Conservation (phyloP, 2,113 vertebrate species). For the Alligator mississippiensis region DNA sequence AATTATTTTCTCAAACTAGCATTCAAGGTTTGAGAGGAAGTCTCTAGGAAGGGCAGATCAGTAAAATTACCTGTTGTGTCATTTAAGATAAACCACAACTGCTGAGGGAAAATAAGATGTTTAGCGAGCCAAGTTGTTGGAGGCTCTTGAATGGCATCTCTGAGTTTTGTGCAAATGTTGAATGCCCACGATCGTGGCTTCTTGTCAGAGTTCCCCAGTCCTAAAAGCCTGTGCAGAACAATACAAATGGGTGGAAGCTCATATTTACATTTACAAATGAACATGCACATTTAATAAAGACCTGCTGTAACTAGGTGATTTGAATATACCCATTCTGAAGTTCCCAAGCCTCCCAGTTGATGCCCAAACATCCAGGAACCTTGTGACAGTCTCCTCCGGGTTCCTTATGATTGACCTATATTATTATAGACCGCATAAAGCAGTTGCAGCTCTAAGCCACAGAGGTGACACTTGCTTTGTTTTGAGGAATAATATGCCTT, state of each 20-base stretch:
- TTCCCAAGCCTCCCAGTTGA: background rate
- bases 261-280: background rate
- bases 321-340: background rate
- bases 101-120: background rate
- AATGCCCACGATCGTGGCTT: background rate
- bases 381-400: too few species aligned
- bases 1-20: background rate
- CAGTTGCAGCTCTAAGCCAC: slow-evolving; percentile 33
- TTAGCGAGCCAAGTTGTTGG: background rate
- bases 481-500: background rate
- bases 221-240: background rate
- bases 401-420: slow-evolving; percentile 33
- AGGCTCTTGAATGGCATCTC: background rate
- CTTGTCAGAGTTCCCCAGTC: background rate
- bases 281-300: background rate
- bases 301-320: background rate
- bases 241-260: background rate
- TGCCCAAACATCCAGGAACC: background rate
- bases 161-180: background rate
- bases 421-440: slow-evolving; percentile 48
- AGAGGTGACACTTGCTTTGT: slow-evolving; percentile 51
- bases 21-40: background rate
- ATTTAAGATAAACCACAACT: background rate
- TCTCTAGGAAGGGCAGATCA: background rate
- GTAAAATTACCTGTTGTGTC: background rate